Evolutionary conservation across 2,797 vertebrate species (phyloP).

Genomic region (Onychomys arenicola): DNA sequence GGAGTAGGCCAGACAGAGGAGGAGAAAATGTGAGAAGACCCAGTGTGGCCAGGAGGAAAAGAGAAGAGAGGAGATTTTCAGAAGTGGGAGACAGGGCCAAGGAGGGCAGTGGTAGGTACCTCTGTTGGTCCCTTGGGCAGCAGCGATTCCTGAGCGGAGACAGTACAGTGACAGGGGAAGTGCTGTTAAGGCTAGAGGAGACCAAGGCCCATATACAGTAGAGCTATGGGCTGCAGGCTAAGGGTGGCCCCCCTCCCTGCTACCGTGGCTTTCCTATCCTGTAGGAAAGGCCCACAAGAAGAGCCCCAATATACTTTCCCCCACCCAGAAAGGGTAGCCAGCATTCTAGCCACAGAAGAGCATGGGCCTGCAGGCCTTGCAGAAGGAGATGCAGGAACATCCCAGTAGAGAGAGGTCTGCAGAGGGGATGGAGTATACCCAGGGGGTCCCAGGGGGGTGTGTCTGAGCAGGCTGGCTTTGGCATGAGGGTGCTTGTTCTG

Average conservation of each 20-base stretch:
- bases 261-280: background rate
- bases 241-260: background rate
- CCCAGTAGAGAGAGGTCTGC: background rate
- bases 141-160: no score
- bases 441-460: no score
- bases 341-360: background rate
- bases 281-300: background rate
- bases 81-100: background rate
- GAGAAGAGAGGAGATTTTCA: background rate
- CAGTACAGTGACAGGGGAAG: background rate
- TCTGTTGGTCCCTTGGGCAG: background rate
- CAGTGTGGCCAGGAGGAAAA: background rate
- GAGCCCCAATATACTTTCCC: no score
- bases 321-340: background rate
- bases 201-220: background rate
- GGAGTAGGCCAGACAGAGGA: background rate
- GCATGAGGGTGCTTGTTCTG: background rate
- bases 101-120: background rate
- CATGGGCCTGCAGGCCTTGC: background rate
- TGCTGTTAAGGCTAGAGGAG: background rate
- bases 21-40: background rate
- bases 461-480: background rate
- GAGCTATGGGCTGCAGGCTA: background rate
- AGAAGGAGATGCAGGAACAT: background rate
- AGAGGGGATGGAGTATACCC: background rate